Evolutionary conservation across 35 echinoderm and acorn worm genomes (phyloP), one percentile per base, ranked within the genome.

Genomic region (Diadema setosum): DNA sequence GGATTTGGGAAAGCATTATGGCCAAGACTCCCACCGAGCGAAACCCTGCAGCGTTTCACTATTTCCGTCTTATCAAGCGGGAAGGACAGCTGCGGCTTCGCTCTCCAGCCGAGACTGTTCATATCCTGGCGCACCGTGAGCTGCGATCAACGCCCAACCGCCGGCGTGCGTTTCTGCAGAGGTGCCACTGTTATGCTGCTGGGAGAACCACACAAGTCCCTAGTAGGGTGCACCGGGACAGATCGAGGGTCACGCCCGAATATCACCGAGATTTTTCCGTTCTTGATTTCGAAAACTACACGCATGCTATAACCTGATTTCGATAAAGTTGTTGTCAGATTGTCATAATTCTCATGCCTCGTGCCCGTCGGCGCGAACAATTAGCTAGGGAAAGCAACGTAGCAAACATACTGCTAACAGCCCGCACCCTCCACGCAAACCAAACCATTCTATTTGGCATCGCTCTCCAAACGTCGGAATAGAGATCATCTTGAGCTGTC

Each of bases 41-140:
- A 41, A 78, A 78, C 73, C 73, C 73, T 78, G 44, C 73, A 78
- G 73, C 73, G 73, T 78, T 41, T 78, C 73, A 78, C 73, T 78
- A 78, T 78, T 78, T 78, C 73, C 73, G 73, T 78, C 73, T 35
- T 78, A 21, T 36, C 73, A 78, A 41, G 33, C 73, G 73, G 73
- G 73, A 78, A 78, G 73, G 73, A 78, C 73, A 78, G 73, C 73
- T 78, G 73, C 73, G 73, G 24, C 33, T 42, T 35, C 39, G 73
- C 40, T 78, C 73, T 78, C 73, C 73, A 78, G 73, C 73, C 29
- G 73, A 78, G 73, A 2, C 73, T n/a, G 27, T 44, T 78, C 73
- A 78, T 78, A 78, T 78, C 73, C 73, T 78, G 73, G 14, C 73
- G 25, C 40, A 78, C 73, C 73, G 35, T 42, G 73, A 39, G 40